Conservation (phyloP, 2,113 vertebrate genomes). For the Chlamydotis undulata region DNA sequence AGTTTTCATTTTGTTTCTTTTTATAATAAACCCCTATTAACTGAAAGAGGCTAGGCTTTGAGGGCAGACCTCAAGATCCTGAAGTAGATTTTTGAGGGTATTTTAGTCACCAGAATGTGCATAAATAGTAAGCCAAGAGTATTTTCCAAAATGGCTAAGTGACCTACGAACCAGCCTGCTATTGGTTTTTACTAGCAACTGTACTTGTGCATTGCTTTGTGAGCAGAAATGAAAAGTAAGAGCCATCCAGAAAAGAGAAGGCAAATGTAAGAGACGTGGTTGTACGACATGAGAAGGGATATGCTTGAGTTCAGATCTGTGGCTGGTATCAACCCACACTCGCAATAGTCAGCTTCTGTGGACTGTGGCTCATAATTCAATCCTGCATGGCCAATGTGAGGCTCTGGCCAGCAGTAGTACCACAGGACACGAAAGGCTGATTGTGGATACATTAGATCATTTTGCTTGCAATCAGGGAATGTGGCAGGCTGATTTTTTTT, state of each 20-base stretch:
- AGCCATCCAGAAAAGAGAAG: background rate
- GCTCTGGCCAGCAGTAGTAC: background rate
- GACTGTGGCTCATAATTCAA: background rate
- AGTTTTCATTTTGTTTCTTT: accelerated
- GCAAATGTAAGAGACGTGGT: background rate
- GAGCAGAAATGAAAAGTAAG: background rate
- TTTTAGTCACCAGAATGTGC: background rate
- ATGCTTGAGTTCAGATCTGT: background rate
- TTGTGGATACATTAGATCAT: background rate
- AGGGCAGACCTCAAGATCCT: background rate
- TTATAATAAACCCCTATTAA: background rate
- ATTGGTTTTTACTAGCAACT: background rate
- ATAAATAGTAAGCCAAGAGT: background rate
- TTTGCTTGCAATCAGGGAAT: background rate
- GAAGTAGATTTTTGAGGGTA: background rate
- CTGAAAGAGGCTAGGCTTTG: background rate
- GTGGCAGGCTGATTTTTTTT: background rate
- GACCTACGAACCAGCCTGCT: background rate
- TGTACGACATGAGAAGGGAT: background rate
- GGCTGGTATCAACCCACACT: background rate
- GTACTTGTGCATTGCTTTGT: background rate
- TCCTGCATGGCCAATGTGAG: background rate
- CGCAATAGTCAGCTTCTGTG: background rate
- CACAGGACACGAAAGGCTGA: background rate
- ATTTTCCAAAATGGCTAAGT: background rate